Conservation (phyloP, 2,888 invertebrate species). For the Pristionchus entomophagus region DNA sequence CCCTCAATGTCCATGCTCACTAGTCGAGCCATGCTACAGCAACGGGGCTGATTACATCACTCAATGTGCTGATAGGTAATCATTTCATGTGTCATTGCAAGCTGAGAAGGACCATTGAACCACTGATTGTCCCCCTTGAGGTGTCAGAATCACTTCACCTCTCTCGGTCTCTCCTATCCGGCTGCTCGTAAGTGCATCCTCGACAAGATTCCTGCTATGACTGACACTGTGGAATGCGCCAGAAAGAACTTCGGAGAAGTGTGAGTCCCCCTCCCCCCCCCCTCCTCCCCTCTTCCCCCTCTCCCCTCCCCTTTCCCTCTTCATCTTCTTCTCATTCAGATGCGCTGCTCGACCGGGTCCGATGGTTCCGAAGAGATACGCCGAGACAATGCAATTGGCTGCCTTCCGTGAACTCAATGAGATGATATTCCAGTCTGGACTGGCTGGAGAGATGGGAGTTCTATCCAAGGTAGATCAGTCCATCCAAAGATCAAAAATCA, state of each 20-base stretch:
- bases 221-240: neutral
- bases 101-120: too few relatives aligned
- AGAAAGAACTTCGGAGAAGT: conserved; percentile 26
- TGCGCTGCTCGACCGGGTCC: conserved; percentile 64
- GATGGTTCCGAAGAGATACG: conserved; percentile 72
- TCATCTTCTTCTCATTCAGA: too few relatives aligned
- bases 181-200: conserved; percentile 37
- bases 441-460: neutral
- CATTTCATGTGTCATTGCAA: too few relatives aligned
- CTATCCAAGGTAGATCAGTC: neutral
- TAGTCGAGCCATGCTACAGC: conserved; percentile 36
- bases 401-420: conserved; percentile 70
- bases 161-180: conserved; percentile 33
- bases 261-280: conserved; percentile 19
- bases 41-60: neutral
- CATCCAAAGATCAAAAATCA: neutral
- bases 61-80: conserved; percentile 18
- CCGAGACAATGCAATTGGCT: conserved; percentile 74
- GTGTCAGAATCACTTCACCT: conserved; percentile 44
- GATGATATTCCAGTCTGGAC: conserved; percentile 62
- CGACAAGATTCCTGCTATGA: neutral
- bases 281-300: too few relatives aligned
- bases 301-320: too few relatives aligned
- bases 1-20: conserved; percentile 26
- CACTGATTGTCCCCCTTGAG: neutral